Evolutionary conservation across 1,140 invertebrate genomes (phyloP), one percentile per base, ranked within the genome.

Genomic region (Calephelis nemesis): DNA sequence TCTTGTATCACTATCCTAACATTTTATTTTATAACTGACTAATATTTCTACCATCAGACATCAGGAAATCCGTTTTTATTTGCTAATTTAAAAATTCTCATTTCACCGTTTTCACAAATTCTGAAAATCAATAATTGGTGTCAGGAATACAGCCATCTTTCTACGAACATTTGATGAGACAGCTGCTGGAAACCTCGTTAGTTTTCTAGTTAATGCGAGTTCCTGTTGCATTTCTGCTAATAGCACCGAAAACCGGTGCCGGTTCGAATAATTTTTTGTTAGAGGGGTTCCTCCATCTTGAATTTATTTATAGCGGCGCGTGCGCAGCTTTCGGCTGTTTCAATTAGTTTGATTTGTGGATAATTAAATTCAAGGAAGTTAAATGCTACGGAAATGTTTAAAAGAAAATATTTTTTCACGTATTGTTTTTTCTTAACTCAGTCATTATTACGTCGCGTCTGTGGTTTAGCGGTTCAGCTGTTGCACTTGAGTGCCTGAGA

Each of bases 291-390:
- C 70, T 78, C 85, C 85, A 83, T 82, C 68, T 82, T 83, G 75
- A 40, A 70, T 77, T 78, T 87, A 87, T 84, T 85, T 85, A 77
- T 85, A 83, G 78, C 73, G 67, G 50, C 77, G 78, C 82, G 78
- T 78, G 82, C 76, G 77, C 76, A 19, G 76, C 74, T 81, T 82
- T 81, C 73, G 65, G 75, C 70, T 79, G 76, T 71, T 86, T 87
- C 85, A 87, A 86, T 89, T 89, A 89, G 81, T 85, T 85, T 87
- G 83, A 89, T 89, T 89, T 89, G 81, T 87, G 76, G 71, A 77
- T 82, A 87, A 88, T 87, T 81, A 79, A 86, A 86, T 88, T 88
- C 78, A 85, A 65, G 82, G 78, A 82, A 78, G 54, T 72, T 67
- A 47, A n/a, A 50, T 74, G 39, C 62, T 73, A 64, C 67, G 19